Percentiles rank a stretch among this genome's conserved stretches.
These are phyloP conservation scores for Lepidostoma basale DNA, from an alignment of 1,140 invertebrate genomes.

Conservation along the genomic window DNA sequence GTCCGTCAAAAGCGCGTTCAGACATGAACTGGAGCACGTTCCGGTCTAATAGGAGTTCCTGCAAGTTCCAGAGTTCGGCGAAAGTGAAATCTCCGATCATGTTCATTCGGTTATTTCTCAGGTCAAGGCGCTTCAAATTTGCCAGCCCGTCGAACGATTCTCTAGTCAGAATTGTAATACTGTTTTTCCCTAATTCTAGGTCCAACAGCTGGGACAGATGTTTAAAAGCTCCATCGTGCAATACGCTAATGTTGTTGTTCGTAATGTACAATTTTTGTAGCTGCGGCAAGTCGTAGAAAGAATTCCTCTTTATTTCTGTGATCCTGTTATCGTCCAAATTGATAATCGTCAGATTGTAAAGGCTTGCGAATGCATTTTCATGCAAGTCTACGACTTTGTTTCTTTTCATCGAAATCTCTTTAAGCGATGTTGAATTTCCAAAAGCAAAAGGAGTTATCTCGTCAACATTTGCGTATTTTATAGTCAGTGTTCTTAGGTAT, in stretches of 20 bases:
- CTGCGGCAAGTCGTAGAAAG: constrained; percentile 72
- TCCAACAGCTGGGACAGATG: constrained; percentile 69
- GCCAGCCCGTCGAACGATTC: constrained; percentile 74
- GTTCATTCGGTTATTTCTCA: constrained; percentile 72
- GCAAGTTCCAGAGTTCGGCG: constrained; percentile 71
- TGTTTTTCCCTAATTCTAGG: constrained; percentile 73
- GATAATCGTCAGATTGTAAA: constrained; percentile 68
- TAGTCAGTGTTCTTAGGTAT: constrained; percentile 67
- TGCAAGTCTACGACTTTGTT: constrained; percentile 71
- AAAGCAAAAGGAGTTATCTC: constrained; percentile 71
- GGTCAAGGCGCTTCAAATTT: constrained; percentile 68
- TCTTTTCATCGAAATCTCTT: constrained; percentile 68
- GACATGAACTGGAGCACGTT: constrained; percentile 71
- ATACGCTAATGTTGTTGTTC: constrained; percentile 73
- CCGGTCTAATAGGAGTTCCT: constrained; percentile 73
- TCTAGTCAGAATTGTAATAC: constrained; percentile 69
- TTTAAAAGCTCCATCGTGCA: constrained; percentile 74
- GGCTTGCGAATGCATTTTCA: constrained; percentile 70
- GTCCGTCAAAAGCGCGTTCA: constrained; percentile 72
- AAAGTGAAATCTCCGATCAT: constrained; percentile 77
- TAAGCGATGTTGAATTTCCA: constrained; percentile 70
- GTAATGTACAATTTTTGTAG: constrained; percentile 70
- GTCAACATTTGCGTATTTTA: constrained; percentile 73
- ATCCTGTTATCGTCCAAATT: constrained; percentile 76
- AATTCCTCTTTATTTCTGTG: constrained; percentile 70